Evolutionary conservation across 2,888 invertebrate genomes (phyloP).

Genomic region (Hypomecis punctinalis): DNA sequence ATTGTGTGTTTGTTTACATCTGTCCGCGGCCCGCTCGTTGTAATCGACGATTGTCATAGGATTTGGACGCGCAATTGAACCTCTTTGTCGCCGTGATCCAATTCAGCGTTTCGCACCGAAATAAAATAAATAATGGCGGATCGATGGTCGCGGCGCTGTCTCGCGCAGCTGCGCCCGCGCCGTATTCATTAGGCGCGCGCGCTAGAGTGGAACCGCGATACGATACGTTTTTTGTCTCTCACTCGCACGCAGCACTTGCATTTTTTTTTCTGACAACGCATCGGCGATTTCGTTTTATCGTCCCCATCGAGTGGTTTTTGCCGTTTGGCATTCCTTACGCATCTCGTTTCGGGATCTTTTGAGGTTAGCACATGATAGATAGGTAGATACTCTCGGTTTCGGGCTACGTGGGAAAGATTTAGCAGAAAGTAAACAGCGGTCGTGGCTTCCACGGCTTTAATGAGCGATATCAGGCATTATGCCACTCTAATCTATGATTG

Average conservation of each 20-base stretch:
- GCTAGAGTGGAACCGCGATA: conserved; percentile 82
- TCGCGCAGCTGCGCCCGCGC: conserved; percentile 78
- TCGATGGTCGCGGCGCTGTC: conserved; percentile 57
- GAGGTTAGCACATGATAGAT: conserved; percentile 54
- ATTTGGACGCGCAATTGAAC: conserved; percentile 84
- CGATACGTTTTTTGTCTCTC: conserved; percentile 82
- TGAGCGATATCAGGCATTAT: conserved; percentile 25
- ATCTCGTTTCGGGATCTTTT: conserved; percentile 74
- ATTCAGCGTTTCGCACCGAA: conserved; percentile 81
- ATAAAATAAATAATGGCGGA: conserved; percentile 83
- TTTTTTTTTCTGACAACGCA: conserved; percentile 79
- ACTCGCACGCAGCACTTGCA: conserved; percentile 79
- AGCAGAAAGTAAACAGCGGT: conserved; percentile 19
- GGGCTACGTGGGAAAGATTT: conserved; percentile 51
- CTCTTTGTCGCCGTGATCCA: conserved; percentile 81
- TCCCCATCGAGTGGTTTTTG: conserved; percentile 81
- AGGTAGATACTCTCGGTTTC: conserved; percentile 46
- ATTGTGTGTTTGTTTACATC: conserved; percentile 80
- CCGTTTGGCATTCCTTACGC: conserved; percentile 79
- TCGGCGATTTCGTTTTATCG: conserved; percentile 83
- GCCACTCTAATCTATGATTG: conserved; percentile 23
- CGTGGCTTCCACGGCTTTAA: conserved; percentile 13
- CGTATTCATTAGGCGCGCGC: conserved; percentile 78
- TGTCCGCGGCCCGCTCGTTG: conserved; percentile 71
- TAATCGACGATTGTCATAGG: conserved; percentile 77